A percentile compares a stretch with the other conserved stretches of the same genome.
These are phyloP conservation scores for Coregonus ussuriensis DNA, from an alignment of 2,797 vertebrate genomes.

Conservation along the genomic window DNA sequence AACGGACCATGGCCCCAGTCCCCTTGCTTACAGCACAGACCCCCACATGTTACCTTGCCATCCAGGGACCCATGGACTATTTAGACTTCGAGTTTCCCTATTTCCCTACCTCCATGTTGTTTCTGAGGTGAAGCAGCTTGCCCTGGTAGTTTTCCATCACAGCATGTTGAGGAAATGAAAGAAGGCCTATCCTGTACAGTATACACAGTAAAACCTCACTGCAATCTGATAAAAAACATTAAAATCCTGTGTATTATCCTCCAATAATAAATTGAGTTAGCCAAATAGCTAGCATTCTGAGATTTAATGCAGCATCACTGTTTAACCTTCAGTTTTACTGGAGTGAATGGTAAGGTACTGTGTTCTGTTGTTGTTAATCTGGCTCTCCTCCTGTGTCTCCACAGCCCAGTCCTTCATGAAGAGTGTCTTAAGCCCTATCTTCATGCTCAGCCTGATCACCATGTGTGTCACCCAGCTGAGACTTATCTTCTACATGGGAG, in stretches of 20 bases:
- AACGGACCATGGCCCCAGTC: slow-evolving; percentile 44
- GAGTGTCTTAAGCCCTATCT: slow-evolving; percentile 93
- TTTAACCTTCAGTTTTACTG: neutral
- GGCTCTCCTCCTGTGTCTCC: slow-evolving; percentile 6
- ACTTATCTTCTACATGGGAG: slow-evolving; percentile 99
- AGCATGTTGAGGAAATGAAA: neutral
- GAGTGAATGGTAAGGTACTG: slow-evolving; percentile 67
- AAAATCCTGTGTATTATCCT: neutral
- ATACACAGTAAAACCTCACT: neutral
- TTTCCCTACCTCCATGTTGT: neutral
- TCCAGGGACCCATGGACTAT: slow-evolving; percentile 36
- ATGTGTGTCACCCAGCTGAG: slow-evolving; percentile 98
- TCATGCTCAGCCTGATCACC: slow-evolving; percentile 94
- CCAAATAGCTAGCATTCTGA: neutral
- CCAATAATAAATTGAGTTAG: neutral
- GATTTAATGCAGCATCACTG: neutral
- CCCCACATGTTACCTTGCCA: slow-evolving; percentile 45
- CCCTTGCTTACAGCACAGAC: slow-evolving; percentile 7
- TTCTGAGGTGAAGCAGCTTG: neutral
- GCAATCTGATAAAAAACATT: neutral
- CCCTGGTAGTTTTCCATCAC: slow-evolving; percentile 41
- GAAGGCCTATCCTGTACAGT: neutral
- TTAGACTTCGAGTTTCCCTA: slow-evolving; percentile 33
- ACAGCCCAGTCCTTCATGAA: slow-evolving; percentile 92
- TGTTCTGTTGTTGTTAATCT: slow-evolving; percentile 17